phyloP scores from a whole-genome alignment of 2,797 vertebrate species.

The Paratrypauchen microcephalus region DNA sequence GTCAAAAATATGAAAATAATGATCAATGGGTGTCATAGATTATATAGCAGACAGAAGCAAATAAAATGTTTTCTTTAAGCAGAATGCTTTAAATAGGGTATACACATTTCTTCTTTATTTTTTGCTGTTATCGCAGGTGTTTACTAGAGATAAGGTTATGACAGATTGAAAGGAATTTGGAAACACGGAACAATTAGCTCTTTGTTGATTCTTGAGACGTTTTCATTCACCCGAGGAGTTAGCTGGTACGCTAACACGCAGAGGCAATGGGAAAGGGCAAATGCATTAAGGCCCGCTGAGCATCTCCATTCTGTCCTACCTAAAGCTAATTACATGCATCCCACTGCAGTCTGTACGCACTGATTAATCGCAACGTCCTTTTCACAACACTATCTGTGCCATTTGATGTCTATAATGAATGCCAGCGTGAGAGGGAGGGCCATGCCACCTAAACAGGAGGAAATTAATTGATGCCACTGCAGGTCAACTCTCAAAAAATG shows the following conservation, averaged over 20 bases:
- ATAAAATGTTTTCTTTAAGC: too few species aligned
- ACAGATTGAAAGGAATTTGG: neutral
- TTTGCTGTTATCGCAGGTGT: too few species aligned
- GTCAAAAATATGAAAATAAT: too few species aligned
- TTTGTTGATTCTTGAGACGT: constrained; percentile 14
- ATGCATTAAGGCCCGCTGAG: constrained; percentile 39
- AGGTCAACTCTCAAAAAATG: constrained; percentile 48
- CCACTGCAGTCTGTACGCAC: constrained; percentile 26
- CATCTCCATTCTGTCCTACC: constrained; percentile 33
- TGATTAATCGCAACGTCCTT: constrained; percentile 50
- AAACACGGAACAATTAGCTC: constrained; percentile 1
- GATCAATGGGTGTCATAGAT: too few species aligned
- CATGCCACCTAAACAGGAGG: constrained; percentile 34
- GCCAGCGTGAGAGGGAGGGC: constrained; percentile 22
- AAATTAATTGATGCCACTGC: constrained; percentile 63
- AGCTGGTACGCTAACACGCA: constrained; percentile 42
- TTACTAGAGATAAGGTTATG: neutral
- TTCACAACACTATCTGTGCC: constrained; percentile 36
- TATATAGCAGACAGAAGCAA: too few species aligned
- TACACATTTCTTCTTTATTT: too few species aligned
- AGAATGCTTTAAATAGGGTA: too few species aligned
- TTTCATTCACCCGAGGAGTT: constrained; percentile 19
- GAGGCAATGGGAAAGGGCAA: constrained; percentile 51
- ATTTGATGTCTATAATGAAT: constrained; percentile 55
- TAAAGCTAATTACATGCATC: constrained; percentile 50